Evolutionary conservation across 37 sponge, comb jelly and placozoan species (phyloP), one percentile per base, ranked within the genome.

Genomic region (Aphrocallistes beatrix): DNA sequence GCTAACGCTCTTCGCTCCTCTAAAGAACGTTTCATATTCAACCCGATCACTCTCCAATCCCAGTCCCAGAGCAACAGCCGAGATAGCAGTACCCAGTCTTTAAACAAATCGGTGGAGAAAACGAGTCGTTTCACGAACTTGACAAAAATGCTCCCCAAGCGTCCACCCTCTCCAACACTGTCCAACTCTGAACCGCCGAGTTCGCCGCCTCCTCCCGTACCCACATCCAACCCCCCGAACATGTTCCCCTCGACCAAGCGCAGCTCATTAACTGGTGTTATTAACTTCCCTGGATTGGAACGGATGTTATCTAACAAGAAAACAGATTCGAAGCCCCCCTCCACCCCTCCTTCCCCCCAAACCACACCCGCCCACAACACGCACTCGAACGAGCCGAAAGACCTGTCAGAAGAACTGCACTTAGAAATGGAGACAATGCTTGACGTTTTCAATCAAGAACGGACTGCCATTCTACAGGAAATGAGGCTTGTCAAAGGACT

Each of bases 271-370:
- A 60, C 28, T 60, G 75, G 75, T 25, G 75, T 60, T 13, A 60
- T 60, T 19, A 60, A 60, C n/a, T 60, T 60, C 75, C 75, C 75
- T 3, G 75, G 28, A 6, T 60, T 60, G n/a, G 75, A 60, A 60
- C 75, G 75, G 34, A 25, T 60, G 34, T 60, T 60, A 60, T 19
- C 75, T 19, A 60, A 28, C n/a, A 60, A 60, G n/a, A 60, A 60
- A 28, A 32, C 75, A 19, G 75, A 60, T 60, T 60, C 75, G 25
- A 60, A 60, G 34, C 25, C 75, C 8, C n/a, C 75, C n/a, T 60
- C 75, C 25, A 60, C 75, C 3, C 75, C 75, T 3, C 75, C 75
- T 30, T 60, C 75, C 25, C 75, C 75, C n/a, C 17, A n/a, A n/a
- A n/a, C n/a, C n/a, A n/a, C n/a, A n/a, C n/a, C n/a, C n/a, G n/a